Percentiles rank a stretch among this genome's conserved stretches.
phyloP scores from a whole-genome alignment of 2,113 vertebrate genomes.

The Alectura lathami region DNA sequence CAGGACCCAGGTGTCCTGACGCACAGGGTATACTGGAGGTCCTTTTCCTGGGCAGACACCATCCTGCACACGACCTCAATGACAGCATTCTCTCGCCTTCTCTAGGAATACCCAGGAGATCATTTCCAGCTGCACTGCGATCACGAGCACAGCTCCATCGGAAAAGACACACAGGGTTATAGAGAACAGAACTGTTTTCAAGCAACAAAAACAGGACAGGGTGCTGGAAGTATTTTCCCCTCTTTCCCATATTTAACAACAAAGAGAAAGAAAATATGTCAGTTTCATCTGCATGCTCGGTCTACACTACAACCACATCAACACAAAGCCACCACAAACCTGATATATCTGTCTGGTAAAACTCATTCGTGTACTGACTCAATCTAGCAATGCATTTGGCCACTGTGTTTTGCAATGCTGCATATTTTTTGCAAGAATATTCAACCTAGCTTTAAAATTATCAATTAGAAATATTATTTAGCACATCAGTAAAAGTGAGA shows the following conservation, averaged over 20 bases:
- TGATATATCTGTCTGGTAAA: not conserved
- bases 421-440: not conserved
- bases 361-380: not conserved
- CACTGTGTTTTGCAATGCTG: not conserved
- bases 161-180: not conserved
- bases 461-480: not conserved
- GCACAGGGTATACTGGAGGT: not conserved
- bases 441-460: not conserved
- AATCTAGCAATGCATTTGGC: not conserved
- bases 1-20: not conserved
- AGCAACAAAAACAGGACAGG: not conserved
- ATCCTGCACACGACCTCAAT: not conserved
- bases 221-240: accelerated
- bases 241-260: not conserved
- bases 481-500: not conserved
- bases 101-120: not conserved
- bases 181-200: not conserved
- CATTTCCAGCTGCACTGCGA: not conserved
- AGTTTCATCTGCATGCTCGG: not conserved
- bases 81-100: not conserved
- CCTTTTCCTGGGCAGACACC: not conserved
- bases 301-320: not conserved
- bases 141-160: not conserved
- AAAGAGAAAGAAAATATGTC: not conserved
- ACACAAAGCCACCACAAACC: not conserved